Conservation (phyloP, 1,140 invertebrate species). For the Coptotermes formosanus region DNA sequence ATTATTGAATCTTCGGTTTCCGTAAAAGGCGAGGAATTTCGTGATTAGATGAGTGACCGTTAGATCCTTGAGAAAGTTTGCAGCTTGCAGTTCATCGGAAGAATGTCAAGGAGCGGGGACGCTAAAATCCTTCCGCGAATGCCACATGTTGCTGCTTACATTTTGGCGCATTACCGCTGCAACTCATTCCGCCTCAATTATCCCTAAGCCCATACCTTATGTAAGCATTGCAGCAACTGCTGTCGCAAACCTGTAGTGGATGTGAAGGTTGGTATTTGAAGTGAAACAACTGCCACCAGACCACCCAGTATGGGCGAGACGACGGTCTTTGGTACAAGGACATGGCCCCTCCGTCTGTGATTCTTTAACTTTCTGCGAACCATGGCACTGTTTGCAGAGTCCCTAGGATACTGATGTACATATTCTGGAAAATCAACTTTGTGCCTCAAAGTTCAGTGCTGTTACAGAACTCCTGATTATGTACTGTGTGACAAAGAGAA, state of each 20-base stretch:
- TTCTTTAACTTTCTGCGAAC: not conserved
- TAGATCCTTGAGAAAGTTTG: too few relatives aligned
- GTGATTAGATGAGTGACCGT: too few relatives aligned
- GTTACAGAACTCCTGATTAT: too few relatives aligned
- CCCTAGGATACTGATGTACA: not conserved
- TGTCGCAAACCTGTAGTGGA: not conserved
- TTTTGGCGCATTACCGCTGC: not conserved
- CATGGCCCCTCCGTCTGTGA: not conserved
- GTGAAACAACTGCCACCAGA: not conserved
- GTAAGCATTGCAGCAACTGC: not conserved
- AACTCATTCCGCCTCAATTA: not conserved
- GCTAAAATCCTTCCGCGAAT: too few relatives aligned
- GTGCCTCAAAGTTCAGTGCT: too few relatives aligned
- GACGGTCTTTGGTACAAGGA: not conserved
- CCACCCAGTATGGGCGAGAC: conserved; percentile 1
- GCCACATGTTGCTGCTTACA: too few relatives aligned
- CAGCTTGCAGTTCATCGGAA: too few relatives aligned
- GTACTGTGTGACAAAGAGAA: too few relatives aligned
- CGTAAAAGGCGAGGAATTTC: too few relatives aligned
- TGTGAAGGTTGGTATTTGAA: not conserved
- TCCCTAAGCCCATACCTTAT: not conserved
- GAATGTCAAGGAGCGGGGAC: too few relatives aligned
- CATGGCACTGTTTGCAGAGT: not conserved
- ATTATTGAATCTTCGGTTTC: too few relatives aligned
- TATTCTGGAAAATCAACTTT: too few relatives aligned